A percentile compares a stretch with the other conserved stretches of the same genome.
Evolutionary conservation across 1,140 invertebrate species (phyloP).

Genomic region (Drosophila grimshawi): DNA sequence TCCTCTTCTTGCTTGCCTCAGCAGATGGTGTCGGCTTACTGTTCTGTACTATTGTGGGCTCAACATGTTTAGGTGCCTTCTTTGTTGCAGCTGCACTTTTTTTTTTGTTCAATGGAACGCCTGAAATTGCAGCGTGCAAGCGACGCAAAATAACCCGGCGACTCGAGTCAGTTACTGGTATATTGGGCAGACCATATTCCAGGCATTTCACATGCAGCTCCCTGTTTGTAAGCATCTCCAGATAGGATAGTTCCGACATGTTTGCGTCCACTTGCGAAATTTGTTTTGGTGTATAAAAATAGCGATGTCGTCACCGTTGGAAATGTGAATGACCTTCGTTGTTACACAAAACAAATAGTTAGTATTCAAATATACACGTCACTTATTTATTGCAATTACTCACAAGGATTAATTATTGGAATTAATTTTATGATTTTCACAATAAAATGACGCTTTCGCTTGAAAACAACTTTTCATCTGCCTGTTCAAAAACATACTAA

Average conservation of each 20-base stretch:
- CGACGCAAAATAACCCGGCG: constrained; percentile 62
- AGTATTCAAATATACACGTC: neutral
- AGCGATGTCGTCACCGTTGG: constrained; percentile 68
- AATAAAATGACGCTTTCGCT: neutral
- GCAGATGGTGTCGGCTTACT: constrained; percentile 46
- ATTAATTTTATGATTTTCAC: neutral
- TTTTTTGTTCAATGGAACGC: constrained; percentile 46
- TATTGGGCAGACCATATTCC: constrained; percentile 65
- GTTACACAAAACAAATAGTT: neutral
- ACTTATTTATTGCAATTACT: neutral
- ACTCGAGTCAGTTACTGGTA: constrained; percentile 75
- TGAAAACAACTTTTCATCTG: neutral
- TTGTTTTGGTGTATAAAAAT: constrained; percentile 55
- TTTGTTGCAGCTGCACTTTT: constrained; percentile 39
- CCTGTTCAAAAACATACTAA: constrained; percentile 16
- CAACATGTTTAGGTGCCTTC: constrained; percentile 49
- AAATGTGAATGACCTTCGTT: constrained; percentile 16
- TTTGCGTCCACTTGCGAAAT: constrained; percentile 54
- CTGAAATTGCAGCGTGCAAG: constrained; percentile 54
- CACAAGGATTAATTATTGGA: neutral
- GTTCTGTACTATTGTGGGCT: constrained; percentile 57
- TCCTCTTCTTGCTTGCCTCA: constrained; percentile 17
- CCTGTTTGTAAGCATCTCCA: constrained; percentile 65
- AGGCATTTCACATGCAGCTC: constrained; percentile 69
- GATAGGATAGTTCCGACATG: constrained; percentile 61